Evolutionary conservation across 2,113 vertebrate species (phyloP).

Genomic region (Percopsis transmontana): DNA sequence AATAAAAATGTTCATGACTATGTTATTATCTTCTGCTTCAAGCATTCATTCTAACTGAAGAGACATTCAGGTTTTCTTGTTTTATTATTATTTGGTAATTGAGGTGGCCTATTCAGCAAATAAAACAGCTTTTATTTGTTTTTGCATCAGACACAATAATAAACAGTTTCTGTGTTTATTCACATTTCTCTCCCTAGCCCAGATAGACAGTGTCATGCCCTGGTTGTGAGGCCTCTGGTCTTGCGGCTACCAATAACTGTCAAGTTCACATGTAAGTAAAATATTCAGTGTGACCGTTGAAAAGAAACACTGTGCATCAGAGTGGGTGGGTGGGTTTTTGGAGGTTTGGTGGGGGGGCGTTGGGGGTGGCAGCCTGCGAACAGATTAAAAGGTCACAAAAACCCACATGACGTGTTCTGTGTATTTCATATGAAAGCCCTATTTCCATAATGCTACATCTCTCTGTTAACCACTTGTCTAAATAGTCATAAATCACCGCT

Average conservation of each 20-base stretch:
- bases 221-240: constrained; percentile 21
- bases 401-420: constrained; percentile 60
- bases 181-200: constrained; percentile 15
- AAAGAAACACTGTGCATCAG: constrained; percentile 56
- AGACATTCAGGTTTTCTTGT: neutral
- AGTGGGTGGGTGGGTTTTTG: constrained; percentile 8
- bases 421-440: constrained; percentile 70
- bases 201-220: constrained; percentile 31
- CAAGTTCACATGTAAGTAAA: constrained; percentile 64
- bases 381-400: constrained; percentile 74
- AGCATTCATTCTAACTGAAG: neutral
- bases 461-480: constrained; percentile 88
- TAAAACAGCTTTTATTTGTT: constrained; percentile 2
- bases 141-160: constrained; percentile 17
- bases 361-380: constrained; percentile 51
- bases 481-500: constrained; percentile 86
- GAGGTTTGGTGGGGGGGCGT: neutral
- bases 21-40: neutral
- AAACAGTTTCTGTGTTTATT: constrained; percentile 30
- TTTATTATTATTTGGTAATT: constrained; percentile 9
- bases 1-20: neutral
- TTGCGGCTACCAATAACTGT: constrained; percentile 56
- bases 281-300: constrained; percentile 59
- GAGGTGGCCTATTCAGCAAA: neutral
- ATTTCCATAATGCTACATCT: constrained; percentile 71